Evolutionary conservation across 2,888 invertebrate species (phyloP).

Genomic region (Hymenopus coronatus): DNA sequence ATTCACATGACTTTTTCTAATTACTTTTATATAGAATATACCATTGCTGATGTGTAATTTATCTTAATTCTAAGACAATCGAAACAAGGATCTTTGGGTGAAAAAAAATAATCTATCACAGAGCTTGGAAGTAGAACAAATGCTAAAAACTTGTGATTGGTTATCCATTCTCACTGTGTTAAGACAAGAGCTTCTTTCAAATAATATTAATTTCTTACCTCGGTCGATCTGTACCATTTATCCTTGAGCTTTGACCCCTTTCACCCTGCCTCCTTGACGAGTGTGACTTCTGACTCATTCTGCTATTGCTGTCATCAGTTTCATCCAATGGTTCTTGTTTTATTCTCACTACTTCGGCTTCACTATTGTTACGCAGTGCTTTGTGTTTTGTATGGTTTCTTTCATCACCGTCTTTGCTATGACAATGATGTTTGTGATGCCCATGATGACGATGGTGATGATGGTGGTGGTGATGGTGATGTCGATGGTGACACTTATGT

Average conservation of each 20-base stretch:
- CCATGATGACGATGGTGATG: constrained; percentile 1
- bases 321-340: constrained; percentile 14
- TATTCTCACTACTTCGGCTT: constrained; percentile 8
- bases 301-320: background rate
- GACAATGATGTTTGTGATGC: background rate
- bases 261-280: background rate
- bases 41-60: no score
- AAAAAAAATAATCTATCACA: no score
- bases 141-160: no score
- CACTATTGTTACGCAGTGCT: background rate
- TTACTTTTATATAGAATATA: no score
- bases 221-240: background rate
- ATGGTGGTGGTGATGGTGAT: background rate
- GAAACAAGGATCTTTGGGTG: no score
- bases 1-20: no score
- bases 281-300: constrained; percentile 7
- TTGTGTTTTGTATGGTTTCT: background rate
- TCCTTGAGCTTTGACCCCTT: background rate
- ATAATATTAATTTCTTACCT: background rate
- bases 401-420: background rate
- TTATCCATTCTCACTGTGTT: no score
- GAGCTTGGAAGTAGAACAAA: no score
- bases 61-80: no score
- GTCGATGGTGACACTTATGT: background rate
- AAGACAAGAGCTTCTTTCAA: no score